These are phyloP conservation scores for Catocala sponsa DNA, from an alignment of 2,888 invertebrate genomes.

Conservation along the genomic window DNA sequence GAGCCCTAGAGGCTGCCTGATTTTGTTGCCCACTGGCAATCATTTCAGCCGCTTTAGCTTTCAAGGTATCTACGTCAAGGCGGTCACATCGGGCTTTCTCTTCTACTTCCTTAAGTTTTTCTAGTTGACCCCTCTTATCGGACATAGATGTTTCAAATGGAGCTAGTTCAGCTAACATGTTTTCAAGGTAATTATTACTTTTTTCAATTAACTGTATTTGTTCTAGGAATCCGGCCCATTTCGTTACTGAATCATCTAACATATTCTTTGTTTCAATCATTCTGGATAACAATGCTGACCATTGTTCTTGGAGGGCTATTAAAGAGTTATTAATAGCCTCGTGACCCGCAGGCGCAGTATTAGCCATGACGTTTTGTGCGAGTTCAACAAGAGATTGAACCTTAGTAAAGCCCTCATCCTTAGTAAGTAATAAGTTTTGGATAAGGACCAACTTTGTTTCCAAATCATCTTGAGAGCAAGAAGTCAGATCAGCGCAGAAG, in stretches of 20 bases:
- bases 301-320: constrained; percentile 95
- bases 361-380: constrained; percentile 96
- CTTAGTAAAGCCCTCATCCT: constrained; percentile 97
- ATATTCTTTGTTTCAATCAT: constrained; percentile 97
- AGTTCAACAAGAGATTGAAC: constrained; percentile 96
- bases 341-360: constrained; percentile 96
- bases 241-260: constrained; percentile 95
- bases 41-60: constrained; percentile 95
- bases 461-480: constrained; percentile 94
- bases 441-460: constrained; percentile 94
- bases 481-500: constrained; percentile 94
- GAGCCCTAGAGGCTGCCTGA: constrained; percentile 94
- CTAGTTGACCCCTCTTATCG: constrained; percentile 95
- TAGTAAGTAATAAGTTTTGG: constrained; percentile 95
- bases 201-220: constrained; percentile 95
- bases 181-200: constrained; percentile 93
- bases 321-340: constrained; percentile 95
- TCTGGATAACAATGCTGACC: constrained; percentile 95
- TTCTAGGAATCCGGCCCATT: constrained; percentile 96
- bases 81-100: constrained; percentile 96
- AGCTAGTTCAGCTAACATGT: constrained; percentile 91
- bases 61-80: constrained; percentile 95
- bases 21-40: constrained; percentile 95
- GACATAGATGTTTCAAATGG: constrained; percentile 94
- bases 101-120: constrained; percentile 94